Percentiles rank a stretch among this genome's conserved stretches.
phyloP scores from a whole-genome alignment of 2,888 invertebrate species.

The Oasisia sp. region DNA sequence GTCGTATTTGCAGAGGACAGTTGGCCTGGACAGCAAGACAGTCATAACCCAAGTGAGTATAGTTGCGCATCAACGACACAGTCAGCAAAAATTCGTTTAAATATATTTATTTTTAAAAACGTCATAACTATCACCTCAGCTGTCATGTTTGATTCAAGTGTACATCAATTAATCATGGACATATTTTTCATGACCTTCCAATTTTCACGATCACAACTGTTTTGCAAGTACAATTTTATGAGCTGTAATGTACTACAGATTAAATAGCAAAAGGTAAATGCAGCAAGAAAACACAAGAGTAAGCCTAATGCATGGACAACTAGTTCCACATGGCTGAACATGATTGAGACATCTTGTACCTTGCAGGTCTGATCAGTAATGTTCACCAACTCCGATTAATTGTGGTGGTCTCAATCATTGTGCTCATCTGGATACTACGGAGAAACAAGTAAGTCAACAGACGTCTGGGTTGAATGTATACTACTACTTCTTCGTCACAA shows the following conservation, averaged over 20 bases:
- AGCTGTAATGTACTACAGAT: neutral
- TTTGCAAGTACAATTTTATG: neutral
- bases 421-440: neutral
- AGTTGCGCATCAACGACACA: neutral
- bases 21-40: neutral
- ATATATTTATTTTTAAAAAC: no score
- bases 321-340: neutral
- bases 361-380: neutral
- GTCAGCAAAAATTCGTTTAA: neutral
- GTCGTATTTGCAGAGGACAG: neutral
- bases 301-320: neutral
- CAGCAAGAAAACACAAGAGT: neutral
- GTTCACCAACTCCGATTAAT: neutral
- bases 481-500: no score
- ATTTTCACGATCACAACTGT: no score
- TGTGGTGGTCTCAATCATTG: neutral
- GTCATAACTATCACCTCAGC: neutral
- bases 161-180: no score
- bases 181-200: no score
- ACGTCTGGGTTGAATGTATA: neutral
- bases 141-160: no score
- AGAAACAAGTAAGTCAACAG: conserved; percentile 8
- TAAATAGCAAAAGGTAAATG: neutral
- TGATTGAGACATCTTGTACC: neutral
- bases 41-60: neutral